Evolutionary conservation across 2,888 invertebrate species (phyloP).

Genomic region (Spialia ferax): DNA sequence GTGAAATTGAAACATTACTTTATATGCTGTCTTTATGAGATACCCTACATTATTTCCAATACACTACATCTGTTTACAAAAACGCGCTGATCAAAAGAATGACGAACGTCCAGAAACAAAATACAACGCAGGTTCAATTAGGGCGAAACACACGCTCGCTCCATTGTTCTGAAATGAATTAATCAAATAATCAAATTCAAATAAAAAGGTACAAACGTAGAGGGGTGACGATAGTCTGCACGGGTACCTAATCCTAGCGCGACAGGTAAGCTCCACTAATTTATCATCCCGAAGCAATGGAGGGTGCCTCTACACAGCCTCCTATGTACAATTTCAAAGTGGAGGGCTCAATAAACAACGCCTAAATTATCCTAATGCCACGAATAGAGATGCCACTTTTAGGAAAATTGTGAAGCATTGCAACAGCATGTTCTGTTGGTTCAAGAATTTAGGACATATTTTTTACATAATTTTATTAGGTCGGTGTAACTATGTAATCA

Average conservation of each 20-base stretch:
- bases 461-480: too few relatives aligned
- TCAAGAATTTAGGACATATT: neutral
- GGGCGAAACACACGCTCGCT: constrained; percentile 34
- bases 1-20: too few relatives aligned
- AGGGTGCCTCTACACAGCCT: constrained; percentile 55
- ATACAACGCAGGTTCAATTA: constrained; percentile 28
- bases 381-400: constrained; percentile 28
- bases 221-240: constrained; percentile 71
- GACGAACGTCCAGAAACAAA: constrained; percentile 31
- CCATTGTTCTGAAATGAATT: constrained; percentile 69
- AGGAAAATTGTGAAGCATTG: neutral
- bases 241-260: constrained; percentile 73
- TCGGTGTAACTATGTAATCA: too few relatives aligned
- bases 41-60: neutral
- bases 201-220: constrained; percentile 74
- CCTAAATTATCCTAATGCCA: constrained; percentile 54
- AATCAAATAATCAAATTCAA: constrained; percentile 76
- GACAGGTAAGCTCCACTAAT: constrained; percentile 84
- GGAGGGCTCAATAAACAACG: constrained; percentile 67
- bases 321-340: constrained; percentile 54
- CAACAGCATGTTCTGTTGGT: neutral
- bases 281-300: constrained; percentile 84
- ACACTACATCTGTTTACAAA: constrained; percentile 17
- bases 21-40: too few relatives aligned
- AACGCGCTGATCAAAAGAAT: constrained; percentile 26